Conservation (phyloP, 2,888 invertebrate species). For the Cryptocephalus moraei region DNA sequence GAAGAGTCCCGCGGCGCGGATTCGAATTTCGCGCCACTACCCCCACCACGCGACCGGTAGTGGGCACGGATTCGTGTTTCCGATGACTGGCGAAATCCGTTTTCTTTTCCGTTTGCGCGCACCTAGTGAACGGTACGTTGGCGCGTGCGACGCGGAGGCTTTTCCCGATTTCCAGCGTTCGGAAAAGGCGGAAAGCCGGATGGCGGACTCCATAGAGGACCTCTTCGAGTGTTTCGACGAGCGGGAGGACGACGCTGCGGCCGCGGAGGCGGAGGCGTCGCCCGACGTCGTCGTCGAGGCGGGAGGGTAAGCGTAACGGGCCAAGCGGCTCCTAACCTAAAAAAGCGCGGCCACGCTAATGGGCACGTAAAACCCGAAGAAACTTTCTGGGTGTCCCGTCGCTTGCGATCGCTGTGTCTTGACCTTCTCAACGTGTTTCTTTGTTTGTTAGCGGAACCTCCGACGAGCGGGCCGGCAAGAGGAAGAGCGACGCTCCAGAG, state of each 20-base stretch:
- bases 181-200: slow-evolving; percentile 7
- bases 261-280: slow-evolving; percentile 11
- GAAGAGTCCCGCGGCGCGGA: background rate
- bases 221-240: slow-evolving; percentile 36
- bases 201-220: slow-evolving; percentile 36
- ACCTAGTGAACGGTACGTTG: slow-evolving; percentile 10
- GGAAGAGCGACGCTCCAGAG: slow-evolving; percentile 21
- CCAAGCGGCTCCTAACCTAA: slow-evolving; percentile 21
- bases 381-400: too few species aligned
- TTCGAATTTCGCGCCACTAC: background rate
- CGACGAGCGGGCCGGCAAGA: slow-evolving; percentile 23
- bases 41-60: slow-evolving; percentile 3
- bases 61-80: slow-evolving; percentile 4
- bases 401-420: background rate
- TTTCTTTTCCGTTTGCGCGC: slow-evolving; percentile 13
- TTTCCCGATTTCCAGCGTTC: background rate
- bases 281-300: slow-evolving; percentile 5
- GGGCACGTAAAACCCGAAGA: background rate
- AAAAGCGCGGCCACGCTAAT: slow-evolving; percentile 16
- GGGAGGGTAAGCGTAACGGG: slow-evolving; percentile 10
- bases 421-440: background rate
- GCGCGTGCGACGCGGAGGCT: slow-evolving; percentile 15
- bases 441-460: slow-evolving; percentile 1
- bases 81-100: slow-evolving; percentile 8
- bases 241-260: slow-evolving; percentile 15